Percentiles rank a stretch among this genome's conserved stretches.
phyloP scores from a whole-genome alignment of 2,888 invertebrate species.

The Brachylomia viminalis region DNA sequence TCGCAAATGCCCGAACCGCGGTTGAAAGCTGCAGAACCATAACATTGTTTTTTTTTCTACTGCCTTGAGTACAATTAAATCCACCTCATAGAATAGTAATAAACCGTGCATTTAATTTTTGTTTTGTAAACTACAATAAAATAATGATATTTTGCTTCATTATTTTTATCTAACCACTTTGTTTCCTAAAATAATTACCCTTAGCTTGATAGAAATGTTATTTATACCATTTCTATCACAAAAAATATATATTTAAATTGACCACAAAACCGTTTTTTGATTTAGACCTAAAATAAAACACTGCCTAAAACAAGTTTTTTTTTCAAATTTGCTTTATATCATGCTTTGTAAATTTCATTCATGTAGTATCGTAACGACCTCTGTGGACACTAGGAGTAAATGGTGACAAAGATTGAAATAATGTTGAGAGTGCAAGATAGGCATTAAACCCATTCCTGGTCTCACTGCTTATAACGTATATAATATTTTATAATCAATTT shows the following conservation, averaged over 20 bases:
- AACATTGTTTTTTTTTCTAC: neutral
- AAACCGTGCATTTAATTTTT: neutral
- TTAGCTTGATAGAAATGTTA: neutral
- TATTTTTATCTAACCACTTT: too few relatives aligned
- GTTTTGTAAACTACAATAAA: too few relatives aligned
- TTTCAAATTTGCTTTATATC: slow-evolving; percentile 28
- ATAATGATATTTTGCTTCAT: too few relatives aligned
- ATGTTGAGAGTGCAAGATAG: neutral
- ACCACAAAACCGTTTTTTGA: neutral
- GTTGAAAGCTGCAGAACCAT: neutral
- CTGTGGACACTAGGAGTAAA: slow-evolving; percentile 62
- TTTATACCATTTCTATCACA: neutral
- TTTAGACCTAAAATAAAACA: neutral
- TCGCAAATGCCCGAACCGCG: neutral
- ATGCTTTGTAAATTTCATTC: slow-evolving; percentile 79
- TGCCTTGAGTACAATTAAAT: neutral
- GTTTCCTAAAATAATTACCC: too few relatives aligned
- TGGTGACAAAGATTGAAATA: slow-evolving; percentile 59
- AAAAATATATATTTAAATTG: neutral
- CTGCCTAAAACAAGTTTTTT: neutral
- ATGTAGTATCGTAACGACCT: slow-evolving; percentile 64
- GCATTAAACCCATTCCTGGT: slow-evolving; percentile 7
- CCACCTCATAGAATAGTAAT: neutral
- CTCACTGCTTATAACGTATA: neutral
- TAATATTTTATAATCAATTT: neutral